phyloP scores from a whole-genome alignment of 2,888 invertebrate species.

The Suillia variegata region DNA sequence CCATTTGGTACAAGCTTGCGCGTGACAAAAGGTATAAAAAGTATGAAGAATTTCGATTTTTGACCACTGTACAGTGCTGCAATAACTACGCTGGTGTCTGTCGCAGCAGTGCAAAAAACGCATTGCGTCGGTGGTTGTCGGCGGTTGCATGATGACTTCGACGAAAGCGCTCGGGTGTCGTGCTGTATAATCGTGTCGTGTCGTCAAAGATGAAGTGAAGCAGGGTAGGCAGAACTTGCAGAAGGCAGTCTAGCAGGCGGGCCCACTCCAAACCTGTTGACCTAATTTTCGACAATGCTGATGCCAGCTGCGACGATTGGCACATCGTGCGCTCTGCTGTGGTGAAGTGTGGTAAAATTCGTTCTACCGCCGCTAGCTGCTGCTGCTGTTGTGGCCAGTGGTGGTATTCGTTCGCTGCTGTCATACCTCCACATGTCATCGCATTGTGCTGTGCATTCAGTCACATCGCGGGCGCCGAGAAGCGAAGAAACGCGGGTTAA shows the following conservation, averaged over 20 bases:
- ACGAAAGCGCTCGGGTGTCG: too few species aligned
- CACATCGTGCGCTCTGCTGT: constrained; percentile 35
- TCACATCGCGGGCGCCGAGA: constrained; percentile 19
- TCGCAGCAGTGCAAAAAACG: constrained; percentile 42
- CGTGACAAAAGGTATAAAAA: too few species aligned
- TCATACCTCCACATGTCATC: constrained; percentile 17
- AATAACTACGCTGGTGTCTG: constrained; percentile 28
- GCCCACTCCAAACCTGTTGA: constrained; percentile 61
- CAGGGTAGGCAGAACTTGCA: too few species aligned
- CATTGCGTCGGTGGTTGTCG: constrained; percentile 40
- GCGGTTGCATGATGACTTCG: constrained; percentile 15
- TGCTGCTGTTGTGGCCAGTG: background rate
- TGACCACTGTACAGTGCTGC: too few species aligned
- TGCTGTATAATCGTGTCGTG: too few species aligned
- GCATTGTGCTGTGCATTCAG: constrained; percentile 21
- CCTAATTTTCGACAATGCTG: constrained; percentile 54
- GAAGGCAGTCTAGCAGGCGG: too few species aligned
- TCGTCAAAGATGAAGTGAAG: constrained; percentile 29
- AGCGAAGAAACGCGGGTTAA: constrained; percentile 18
- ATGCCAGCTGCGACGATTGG: constrained; percentile 37
- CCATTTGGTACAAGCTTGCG: too few species aligned
- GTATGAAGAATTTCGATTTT: too few species aligned
- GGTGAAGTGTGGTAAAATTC: background rate
- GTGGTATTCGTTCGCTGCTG: constrained; percentile 15
- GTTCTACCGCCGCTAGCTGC: too few species aligned